phyloP scores from a whole-genome alignment of 2,113 vertebrate genomes.

The Stictonetta naevosa region DNA sequence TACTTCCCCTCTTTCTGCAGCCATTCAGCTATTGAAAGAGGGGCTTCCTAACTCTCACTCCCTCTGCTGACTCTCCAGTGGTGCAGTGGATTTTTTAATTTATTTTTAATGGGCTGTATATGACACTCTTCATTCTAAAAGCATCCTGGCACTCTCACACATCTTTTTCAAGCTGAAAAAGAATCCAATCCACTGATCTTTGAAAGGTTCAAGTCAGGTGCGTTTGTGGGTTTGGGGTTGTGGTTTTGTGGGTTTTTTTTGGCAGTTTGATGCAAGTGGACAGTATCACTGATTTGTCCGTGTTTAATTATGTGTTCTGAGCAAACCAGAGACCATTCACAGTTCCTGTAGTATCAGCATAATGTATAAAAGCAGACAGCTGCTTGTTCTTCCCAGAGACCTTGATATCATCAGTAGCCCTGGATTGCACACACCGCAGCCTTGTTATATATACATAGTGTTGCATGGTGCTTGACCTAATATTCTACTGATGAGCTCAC shows the following conservation, averaged over 20 bases:
- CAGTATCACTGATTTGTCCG: background rate
- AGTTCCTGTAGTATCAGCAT: slow-evolving; percentile 37
- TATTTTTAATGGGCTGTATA: background rate
- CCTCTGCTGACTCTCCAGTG: slow-evolving; percentile 60
- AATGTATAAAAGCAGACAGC: slow-evolving; percentile 48
- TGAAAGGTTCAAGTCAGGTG: background rate
- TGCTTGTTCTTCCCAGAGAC: slow-evolving; percentile 53
- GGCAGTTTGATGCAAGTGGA: slow-evolving; percentile 24
- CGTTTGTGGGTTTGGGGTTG: background rate
- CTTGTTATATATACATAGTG: background rate
- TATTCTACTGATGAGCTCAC: slow-evolving; percentile 42
- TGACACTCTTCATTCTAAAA: background rate
- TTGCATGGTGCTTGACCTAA: slow-evolving; percentile 43
- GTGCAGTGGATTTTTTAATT: background rate
- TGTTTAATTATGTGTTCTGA: slow-evolving; percentile 29
- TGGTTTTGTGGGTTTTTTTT: background rate
- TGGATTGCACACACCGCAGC: slow-evolving; percentile 33
- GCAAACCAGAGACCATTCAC: slow-evolving; percentile 29
- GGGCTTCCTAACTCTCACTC: slow-evolving; percentile 55
- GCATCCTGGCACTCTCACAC: background rate
- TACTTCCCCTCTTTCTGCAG: slow-evolving; percentile 15
- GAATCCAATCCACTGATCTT: background rate
- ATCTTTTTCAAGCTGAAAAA: background rate
- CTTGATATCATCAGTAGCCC: slow-evolving; percentile 49
- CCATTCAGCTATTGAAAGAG: slow-evolving; percentile 14